Conservation (phyloP, 2,888 invertebrate genomes). For the Autographa pulchrina region DNA sequence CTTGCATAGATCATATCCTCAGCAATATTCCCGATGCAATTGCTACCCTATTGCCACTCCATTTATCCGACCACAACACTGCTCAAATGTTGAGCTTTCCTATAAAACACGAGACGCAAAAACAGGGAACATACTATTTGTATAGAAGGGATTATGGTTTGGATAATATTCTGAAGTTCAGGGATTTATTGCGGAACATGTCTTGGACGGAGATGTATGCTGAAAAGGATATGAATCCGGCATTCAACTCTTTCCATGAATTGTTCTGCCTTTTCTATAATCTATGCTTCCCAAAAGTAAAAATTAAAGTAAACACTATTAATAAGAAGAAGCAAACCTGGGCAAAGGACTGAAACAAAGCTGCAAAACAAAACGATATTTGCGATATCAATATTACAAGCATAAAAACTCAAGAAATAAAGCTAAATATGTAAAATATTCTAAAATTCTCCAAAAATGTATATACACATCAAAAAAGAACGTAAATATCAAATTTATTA, state of each 20-base stretch:
- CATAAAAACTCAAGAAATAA: too few relatives aligned
- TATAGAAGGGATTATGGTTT: not conserved
- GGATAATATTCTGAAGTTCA: not conserved
- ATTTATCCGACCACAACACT: conserved; percentile 13
- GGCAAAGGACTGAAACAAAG: too few relatives aligned
- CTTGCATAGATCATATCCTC: conserved; percentile 14
- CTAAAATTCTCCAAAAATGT: not conserved
- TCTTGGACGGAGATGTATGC: not conserved
- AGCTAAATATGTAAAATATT: too few relatives aligned
- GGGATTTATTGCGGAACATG: not conserved
- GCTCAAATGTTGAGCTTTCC: conserved; percentile 6
- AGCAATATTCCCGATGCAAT: conserved; percentile 18
- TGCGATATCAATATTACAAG: too few relatives aligned
- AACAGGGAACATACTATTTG: not conserved
- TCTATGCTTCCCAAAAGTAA: too few relatives aligned
- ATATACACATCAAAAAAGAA: conserved; percentile 3
- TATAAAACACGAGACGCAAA: too few relatives aligned
- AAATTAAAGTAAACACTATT: too few relatives aligned
- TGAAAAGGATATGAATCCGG: too few relatives aligned
- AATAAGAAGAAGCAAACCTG: too few relatives aligned
- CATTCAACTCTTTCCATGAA: too few relatives aligned
- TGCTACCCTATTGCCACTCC: conserved; percentile 2
- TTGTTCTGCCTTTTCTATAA: too few relatives aligned
- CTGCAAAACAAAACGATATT: too few relatives aligned
- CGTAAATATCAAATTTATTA: conserved; percentile 11